These are phyloP conservation scores for Abramis brama DNA, from an alignment of 2,113 vertebrate genomes.

Conservation along the genomic window DNA sequence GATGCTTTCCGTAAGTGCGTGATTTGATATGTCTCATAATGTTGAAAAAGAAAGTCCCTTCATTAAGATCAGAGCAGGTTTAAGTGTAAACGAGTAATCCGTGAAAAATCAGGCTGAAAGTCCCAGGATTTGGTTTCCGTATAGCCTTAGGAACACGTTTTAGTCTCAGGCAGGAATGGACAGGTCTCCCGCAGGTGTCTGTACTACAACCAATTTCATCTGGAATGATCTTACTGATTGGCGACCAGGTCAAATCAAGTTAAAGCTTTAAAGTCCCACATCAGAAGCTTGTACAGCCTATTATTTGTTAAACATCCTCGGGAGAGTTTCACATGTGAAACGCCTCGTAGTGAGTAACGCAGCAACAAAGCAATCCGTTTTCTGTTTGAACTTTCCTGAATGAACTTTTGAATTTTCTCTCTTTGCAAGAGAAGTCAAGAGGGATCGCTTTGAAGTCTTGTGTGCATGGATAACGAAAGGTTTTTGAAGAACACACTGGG, in stretches of 20 bases:
- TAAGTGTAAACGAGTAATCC: slow-evolving; percentile 5
- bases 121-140: not conserved
- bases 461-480: not conserved
- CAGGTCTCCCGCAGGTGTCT: slow-evolving; percentile 45
- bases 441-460: slow-evolving; percentile 25
- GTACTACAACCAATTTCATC: not conserved
- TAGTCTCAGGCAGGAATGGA: slow-evolving; percentile 49
- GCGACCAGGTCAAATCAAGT: slow-evolving; percentile 36
- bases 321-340: not conserved
- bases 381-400: slow-evolving; percentile 28
- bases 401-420: slow-evolving; percentile 25
- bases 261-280: slow-evolving; percentile 56
- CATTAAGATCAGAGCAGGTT: not conserved
- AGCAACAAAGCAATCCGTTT: not conserved
- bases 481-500: not conserved
- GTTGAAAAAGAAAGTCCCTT: not conserved
- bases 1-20: not conserved
- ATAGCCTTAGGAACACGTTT: slow-evolving; percentile 30
- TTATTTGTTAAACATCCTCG: slow-evolving; percentile 13
- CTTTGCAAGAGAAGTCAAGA: not conserved
- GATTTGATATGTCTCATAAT: not conserved
- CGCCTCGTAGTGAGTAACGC: not conserved
- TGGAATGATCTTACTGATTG: slow-evolving; percentile 59
- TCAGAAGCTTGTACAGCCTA: slow-evolving; percentile 50
- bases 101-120: slow-evolving; percentile 1